Conservation (phyloP, 2,113 vertebrate species). For the Laticauda colubrina region DNA sequence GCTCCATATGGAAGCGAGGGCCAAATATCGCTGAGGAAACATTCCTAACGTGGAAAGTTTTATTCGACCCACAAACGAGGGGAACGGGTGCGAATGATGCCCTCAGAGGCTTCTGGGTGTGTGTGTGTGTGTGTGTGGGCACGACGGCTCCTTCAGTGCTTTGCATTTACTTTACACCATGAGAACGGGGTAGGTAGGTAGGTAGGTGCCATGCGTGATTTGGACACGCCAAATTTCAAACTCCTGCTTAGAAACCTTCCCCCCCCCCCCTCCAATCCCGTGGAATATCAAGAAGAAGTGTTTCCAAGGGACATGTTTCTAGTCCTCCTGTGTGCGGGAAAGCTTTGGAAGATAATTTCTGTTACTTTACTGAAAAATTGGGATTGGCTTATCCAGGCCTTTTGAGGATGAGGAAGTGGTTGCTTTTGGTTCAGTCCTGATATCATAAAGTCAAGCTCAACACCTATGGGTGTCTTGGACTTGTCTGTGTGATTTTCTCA, state of each 20-base stretch:
- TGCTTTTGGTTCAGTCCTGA: background rate
- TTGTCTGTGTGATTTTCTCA: background rate
- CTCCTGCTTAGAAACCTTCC: background rate
- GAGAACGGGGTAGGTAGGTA: background rate
- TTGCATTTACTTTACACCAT: background rate
- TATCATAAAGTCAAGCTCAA: background rate
- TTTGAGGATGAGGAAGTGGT: background rate
- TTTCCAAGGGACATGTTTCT: background rate
- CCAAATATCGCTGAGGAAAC: background rate
- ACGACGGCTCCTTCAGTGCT: background rate
- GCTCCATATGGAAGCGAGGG: background rate
- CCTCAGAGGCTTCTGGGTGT: background rate
- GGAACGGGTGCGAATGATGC: no score
- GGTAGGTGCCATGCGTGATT: background rate
- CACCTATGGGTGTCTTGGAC: background rate
- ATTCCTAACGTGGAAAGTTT: background rate
- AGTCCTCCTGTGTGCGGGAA: background rate
- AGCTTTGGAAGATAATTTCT: background rate
- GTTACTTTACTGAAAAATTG: background rate
- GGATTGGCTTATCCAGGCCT: background rate
- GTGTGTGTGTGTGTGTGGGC: no score
- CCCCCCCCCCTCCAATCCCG: no score
- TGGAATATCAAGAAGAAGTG: background rate
- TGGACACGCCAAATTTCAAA: background rate
- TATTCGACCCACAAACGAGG: background rate